phyloP scores from a whole-genome alignment of 2,797 vertebrate species.

The Molossus alvarezi region DNA sequence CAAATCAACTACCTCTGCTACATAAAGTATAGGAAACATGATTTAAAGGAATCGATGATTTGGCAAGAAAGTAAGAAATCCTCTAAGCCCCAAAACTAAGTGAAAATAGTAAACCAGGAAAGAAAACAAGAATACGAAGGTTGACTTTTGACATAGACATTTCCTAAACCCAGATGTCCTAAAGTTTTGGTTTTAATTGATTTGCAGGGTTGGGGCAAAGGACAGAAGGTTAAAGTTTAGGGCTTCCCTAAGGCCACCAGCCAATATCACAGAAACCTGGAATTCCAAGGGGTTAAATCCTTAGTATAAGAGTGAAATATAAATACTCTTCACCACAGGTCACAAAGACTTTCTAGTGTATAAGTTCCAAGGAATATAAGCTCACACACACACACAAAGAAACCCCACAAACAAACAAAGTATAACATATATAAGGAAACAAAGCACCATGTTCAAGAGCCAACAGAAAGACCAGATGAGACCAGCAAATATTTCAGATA shows the following conservation, averaged over 20 bases:
- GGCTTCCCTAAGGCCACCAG: neutral
- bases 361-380: constrained; percentile 14
- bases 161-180: neutral
- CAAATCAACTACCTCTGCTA: neutral
- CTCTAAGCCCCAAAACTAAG: neutral
- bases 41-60: neutral
- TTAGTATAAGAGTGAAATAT: neutral
- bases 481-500: neutral
- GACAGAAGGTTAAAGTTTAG: neutral
- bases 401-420: neutral
- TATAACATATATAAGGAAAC: neutral
- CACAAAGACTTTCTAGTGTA: neutral
- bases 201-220: neutral
- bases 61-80: constrained; percentile 31
- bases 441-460: neutral
- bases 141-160: neutral
- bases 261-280: neutral
- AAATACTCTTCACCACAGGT: neutral
- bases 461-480: neutral
- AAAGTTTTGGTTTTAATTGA: neutral
- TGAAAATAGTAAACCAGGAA: neutral
- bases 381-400: neutral
- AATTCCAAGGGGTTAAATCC: neutral
- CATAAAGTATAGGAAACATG: neutral
- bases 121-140: neutral